phyloP scores from a whole-genome alignment of 2,888 invertebrate species.

The Pheosia gnoma region DNA sequence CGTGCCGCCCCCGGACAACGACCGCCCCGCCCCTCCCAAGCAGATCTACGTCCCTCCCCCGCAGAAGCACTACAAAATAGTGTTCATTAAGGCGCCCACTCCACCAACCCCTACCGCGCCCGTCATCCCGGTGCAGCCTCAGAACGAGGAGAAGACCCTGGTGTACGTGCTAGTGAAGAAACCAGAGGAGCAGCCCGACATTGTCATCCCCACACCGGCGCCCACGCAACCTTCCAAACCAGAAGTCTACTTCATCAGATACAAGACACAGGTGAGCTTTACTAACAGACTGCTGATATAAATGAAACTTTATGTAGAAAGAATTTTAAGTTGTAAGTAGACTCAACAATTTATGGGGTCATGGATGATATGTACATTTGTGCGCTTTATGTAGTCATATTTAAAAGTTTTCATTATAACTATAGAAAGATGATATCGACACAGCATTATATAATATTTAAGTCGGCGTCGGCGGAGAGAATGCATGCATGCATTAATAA shows the following conservation, averaged over 20 bases:
- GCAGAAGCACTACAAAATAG: conserved; percentile 93
- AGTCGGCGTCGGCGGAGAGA: conserved; percentile 8
- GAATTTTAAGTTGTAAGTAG: too few relatives aligned
- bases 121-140: conserved; percentile 88
- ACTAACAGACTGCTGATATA: not conserved
- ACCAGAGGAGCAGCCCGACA: conserved; percentile 92
- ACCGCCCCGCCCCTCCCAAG: conserved; percentile 87
- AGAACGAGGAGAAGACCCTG: conserved; percentile 94
- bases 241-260: conserved; percentile 95
- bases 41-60: conserved; percentile 83
- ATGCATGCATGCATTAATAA: conserved; percentile 12
- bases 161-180: conserved; percentile 95
- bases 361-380: too few relatives aligned
- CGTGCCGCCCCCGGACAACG: conserved; percentile 94
- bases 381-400: not conserved
- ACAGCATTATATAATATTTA: not conserved
- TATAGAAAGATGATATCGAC: too few relatives aligned
- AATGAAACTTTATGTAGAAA: not conserved
- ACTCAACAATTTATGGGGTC: too few relatives aligned
- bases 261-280: conserved; percentile 89
- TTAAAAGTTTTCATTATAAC: not conserved
- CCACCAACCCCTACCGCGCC: conserved; percentile 86
- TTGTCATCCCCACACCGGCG: conserved; percentile 90
- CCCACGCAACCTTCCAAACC: conserved; percentile 95
- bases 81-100: conserved; percentile 90